A percentile compares a stretch with the other conserved stretches of the same genome.
Evolutionary conservation across 1,140 invertebrate genomes (phyloP).

Genomic region (Drosophila simulans): DNA sequence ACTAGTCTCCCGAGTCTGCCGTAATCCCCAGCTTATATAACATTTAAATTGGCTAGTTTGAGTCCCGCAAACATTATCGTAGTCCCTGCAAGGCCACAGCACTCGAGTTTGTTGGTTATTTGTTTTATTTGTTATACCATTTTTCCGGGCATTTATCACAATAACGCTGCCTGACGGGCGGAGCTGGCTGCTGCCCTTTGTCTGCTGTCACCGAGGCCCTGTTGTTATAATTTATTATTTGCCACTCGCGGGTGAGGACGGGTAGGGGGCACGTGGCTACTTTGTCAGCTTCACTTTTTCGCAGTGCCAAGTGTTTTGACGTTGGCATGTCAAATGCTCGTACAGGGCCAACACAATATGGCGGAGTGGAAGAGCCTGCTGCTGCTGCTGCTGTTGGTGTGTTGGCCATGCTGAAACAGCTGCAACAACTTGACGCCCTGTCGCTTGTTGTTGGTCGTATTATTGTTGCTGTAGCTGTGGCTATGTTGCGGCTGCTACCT

Average conservation of each 20-base stretch:
- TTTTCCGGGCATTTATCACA: slow-evolving; percentile 50
- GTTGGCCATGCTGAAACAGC: slow-evolving; percentile 59
- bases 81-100: slow-evolving; percentile 32
- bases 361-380: slow-evolving; percentile 20
- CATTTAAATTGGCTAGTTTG: slow-evolving; percentile 34
- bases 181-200: slow-evolving; percentile 42
- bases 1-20: slow-evolving; percentile 9
- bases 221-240: slow-evolving; percentile 74
- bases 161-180: slow-evolving; percentile 30
- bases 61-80: slow-evolving; percentile 12
- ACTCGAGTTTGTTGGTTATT: slow-evolving; percentile 29
- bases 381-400: slow-evolving; percentile 5
- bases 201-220: slow-evolving; percentile 60
- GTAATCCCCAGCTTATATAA: slow-evolving; percentile 28
- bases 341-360: slow-evolving; percentile 59
- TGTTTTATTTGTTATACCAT: slow-evolving; percentile 45
- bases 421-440: slow-evolving; percentile 65
- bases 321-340: slow-evolving; percentile 67
- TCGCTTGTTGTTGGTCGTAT: slow-evolving; percentile 7
- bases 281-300: slow-evolving; percentile 29
- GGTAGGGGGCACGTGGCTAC: slow-evolving; percentile 58
- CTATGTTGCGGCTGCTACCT: slow-evolving; percentile 32
- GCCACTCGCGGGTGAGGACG: slow-evolving; percentile 10
- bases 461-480: slow-evolving; percentile 36
- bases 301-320: slow-evolving; percentile 58